Base-by-base conservation (phyloP, 2,888 invertebrate species). In the Nesidiocoris tenuis region DNA sequence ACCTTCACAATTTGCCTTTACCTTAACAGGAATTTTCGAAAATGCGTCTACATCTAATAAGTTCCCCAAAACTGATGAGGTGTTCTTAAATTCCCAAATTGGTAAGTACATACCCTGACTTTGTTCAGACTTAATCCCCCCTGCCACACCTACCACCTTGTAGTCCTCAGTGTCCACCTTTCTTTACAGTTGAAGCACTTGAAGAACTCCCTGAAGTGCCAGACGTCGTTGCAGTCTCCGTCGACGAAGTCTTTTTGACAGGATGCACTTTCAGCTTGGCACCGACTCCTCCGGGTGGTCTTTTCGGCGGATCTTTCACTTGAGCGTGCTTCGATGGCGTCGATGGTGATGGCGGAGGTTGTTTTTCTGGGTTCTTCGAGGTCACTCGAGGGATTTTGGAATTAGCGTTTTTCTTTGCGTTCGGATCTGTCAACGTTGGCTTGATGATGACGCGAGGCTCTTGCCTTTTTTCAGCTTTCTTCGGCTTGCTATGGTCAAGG, bases 401-500 rank as follows among this genome's bases (percentile, higher is more conserved):
- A 66, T 76, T 75, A 9, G 70, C 23, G 12, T 59, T 59, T 75
- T 77, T 80, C 77, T 77, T 78, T 54, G 63, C 66, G 77, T 79
- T 81, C 80, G 54, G 83, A 76, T 83, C 84, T 1, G 82, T 81
- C 59, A 86, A 84, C 0, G 87, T 87, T 5, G 90, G 87, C 80
- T 88, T 88, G 19, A 90, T 89, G 54, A 89, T 85, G 76, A 90
- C 86, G 81, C 87, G 88, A 0, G 88, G 86, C 80, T 90, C 89
- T n/a, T 56, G 70, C 18, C 79, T 63, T 56, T 77, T 80, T n/a
- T 76, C 76, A 9, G 65, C n/a, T 25, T 56, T 77, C 21, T 61
- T 19, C 1, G 9, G 12, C 59, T 76, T 77, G n/a, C 64, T 59
- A 74, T 17, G 2, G 24, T 57, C 61, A 25, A n/a, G 18, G n/a